phyloP scores from a whole-genome alignment of 2,113 vertebrate genomes.

The Alosa alosa region DNA sequence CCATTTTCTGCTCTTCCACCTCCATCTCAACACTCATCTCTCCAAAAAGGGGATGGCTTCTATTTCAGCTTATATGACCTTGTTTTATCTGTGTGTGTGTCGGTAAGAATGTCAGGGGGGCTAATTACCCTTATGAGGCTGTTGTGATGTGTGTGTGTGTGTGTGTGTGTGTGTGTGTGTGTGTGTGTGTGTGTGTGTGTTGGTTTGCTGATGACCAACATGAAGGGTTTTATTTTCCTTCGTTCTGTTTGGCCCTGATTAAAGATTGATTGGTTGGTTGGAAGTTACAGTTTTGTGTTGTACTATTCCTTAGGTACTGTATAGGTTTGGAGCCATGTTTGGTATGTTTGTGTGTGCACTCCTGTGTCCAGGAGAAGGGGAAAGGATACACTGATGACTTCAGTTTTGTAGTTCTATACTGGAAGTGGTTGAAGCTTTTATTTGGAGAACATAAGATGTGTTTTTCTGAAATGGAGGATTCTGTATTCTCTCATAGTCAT shows the following conservation, averaged over 20 bases:
- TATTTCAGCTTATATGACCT: slow-evolving; percentile 1
- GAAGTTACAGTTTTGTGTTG: neutral
- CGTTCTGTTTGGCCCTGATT: too few species aligned
- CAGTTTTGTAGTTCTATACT: neutral
- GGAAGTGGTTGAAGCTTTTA: too few species aligned
- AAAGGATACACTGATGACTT: neutral
- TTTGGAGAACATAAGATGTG: too few species aligned
- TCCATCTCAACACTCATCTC: slow-evolving; percentile 22
- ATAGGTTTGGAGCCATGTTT: neutral
- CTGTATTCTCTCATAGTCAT: neutral
- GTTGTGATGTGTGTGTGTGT: neutral
- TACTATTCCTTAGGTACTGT: neutral
- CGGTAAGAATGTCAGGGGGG: neutral
- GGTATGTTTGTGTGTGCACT: too few species aligned
- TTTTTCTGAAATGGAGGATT: neutral
- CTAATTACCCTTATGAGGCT: neutral
- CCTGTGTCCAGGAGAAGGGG: too few species aligned
- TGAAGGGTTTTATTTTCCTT: neutral
- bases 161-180: neutral
- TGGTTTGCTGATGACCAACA: neutral
- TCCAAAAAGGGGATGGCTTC: slow-evolving; percentile 12
- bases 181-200: neutral
- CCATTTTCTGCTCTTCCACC: slow-evolving; percentile 29
- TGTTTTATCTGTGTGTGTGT: neutral
- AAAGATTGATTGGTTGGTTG: neutral